These are phyloP conservation scores for Stenolophus ochropezus DNA, from an alignment of 2,888 invertebrate genomes.

Conservation along the genomic window DNA sequence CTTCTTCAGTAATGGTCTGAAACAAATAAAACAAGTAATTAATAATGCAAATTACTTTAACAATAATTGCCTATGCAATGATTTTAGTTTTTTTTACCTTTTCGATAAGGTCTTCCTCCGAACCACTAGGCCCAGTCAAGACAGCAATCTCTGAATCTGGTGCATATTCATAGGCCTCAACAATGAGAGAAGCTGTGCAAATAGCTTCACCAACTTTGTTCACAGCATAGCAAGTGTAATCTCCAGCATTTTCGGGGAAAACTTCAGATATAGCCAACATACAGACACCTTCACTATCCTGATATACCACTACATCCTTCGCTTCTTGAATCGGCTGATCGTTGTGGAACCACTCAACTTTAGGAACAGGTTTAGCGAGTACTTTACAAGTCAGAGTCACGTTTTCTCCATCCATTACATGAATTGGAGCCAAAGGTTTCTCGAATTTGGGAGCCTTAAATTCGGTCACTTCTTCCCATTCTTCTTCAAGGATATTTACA, in stretches of 20 bases:
- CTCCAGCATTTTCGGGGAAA: slow-evolving; percentile 92
- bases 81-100: slow-evolving; percentile 51
- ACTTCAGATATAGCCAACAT: slow-evolving; percentile 89
- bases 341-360: slow-evolving; percentile 87
- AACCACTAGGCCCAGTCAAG: slow-evolving; percentile 79
- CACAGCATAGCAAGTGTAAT: slow-evolving; percentile 87
- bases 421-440: slow-evolving; percentile 82
- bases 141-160: slow-evolving; percentile 89
- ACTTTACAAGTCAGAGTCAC: slow-evolving; percentile 84
- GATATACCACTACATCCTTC: slow-evolving; percentile 84
- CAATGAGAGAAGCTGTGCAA: slow-evolving; percentile 84
- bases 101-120: slow-evolving; percentile 87
- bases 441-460: slow-evolving; percentile 85
- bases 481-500: slow-evolving; percentile 78
- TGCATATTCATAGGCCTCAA: slow-evolving; percentile 95
- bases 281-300: slow-evolving; percentile 86
- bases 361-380: slow-evolving; percentile 86
- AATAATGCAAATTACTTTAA: background rate
- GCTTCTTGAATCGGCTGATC: slow-evolving; percentile 82
- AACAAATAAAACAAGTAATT: too few species aligned
- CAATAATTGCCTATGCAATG: too few species aligned
- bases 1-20: slow-evolving; percentile 75
- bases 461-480: slow-evolving; percentile 77
- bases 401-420: slow-evolving; percentile 93
- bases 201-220: slow-evolving; percentile 89